These are phyloP conservation scores for Pluvianellus socialis DNA, from an alignment of 2,113 vertebrate species.

Conservation along the genomic window DNA sequence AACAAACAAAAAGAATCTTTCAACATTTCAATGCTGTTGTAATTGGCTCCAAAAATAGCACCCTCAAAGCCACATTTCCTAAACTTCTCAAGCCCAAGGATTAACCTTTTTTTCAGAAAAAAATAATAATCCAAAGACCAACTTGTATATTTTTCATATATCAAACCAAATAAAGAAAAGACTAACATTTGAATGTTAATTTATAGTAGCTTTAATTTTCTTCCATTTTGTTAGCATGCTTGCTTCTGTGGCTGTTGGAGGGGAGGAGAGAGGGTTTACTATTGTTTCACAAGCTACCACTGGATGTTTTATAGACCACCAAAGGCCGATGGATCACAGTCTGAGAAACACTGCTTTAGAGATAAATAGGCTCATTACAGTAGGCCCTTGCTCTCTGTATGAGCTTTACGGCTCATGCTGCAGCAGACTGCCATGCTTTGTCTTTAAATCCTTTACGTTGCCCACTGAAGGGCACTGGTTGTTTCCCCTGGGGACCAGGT, in stretches of 20 bases:
- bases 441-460: neutral
- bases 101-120: conserved; percentile 13
- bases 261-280: neutral
- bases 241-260: neutral
- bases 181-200: neutral
- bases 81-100: conserved; percentile 33
- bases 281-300: conserved; percentile 12
- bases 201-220: conserved; percentile 17
- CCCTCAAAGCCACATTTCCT: conserved; percentile 51
- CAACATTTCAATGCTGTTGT: conserved; percentile 56
- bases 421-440: neutral
- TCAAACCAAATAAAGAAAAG: conserved; percentile 38
- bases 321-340: neutral
- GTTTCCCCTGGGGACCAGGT: neutral
- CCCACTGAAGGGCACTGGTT: neutral
- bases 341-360: neutral
- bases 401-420: neutral
- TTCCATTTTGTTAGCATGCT: neutral
- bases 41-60: conserved; percentile 60
- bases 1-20: conserved; percentile 64
- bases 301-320: conserved; percentile 28
- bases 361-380: neutral
- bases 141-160: conserved; percentile 8
- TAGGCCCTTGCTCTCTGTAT: neutral
- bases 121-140: neutral